These are phyloP conservation scores for Mallateleia sp. DNA, from an alignment of 2,888 invertebrate species.

Conservation along the genomic window DNA sequence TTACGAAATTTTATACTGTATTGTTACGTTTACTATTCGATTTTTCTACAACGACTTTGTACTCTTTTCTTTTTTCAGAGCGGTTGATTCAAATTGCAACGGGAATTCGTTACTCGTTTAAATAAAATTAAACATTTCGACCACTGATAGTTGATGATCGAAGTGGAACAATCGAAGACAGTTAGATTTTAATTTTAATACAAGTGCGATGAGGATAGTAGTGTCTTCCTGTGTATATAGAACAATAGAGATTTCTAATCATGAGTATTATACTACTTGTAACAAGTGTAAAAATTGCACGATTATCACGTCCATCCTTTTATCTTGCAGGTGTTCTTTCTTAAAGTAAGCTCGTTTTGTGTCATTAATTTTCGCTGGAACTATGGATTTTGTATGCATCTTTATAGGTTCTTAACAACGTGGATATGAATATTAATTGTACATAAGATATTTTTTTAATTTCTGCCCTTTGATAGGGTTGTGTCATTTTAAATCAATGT, in stretches of 20 bases:
- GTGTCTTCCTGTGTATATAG: constrained; percentile 71
- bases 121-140: constrained; percentile 7
- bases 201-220: constrained; percentile 43
- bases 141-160: constrained; percentile 2
- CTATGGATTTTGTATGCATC: constrained; percentile 28
- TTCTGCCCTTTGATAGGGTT: constrained; percentile 6
- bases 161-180: constrained; percentile 3
- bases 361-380: constrained; percentile 3
- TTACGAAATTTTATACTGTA: constrained; percentile 67
- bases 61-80: constrained; percentile 40
- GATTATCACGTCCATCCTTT: constrained; percentile 19
- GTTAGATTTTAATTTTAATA: constrained; percentile 15
- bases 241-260: constrained; percentile 50
- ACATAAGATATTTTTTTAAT: constrained; percentile 48
- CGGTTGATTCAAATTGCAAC: neutral
- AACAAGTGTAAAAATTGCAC: constrained; percentile 50
- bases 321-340: neutral
- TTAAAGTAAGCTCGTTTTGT: neutral
- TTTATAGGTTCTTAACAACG: constrained; percentile 19
- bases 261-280: constrained; percentile 45
- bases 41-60: constrained; percentile 66
- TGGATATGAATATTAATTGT: constrained; percentile 29
- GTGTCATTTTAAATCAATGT: constrained; percentile 31
- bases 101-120: constrained; percentile 1
- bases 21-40: constrained; percentile 53